Evolutionary conservation across 2,797 vertebrate species (phyloP).

Genomic region (Poecilia wingei): DNA sequence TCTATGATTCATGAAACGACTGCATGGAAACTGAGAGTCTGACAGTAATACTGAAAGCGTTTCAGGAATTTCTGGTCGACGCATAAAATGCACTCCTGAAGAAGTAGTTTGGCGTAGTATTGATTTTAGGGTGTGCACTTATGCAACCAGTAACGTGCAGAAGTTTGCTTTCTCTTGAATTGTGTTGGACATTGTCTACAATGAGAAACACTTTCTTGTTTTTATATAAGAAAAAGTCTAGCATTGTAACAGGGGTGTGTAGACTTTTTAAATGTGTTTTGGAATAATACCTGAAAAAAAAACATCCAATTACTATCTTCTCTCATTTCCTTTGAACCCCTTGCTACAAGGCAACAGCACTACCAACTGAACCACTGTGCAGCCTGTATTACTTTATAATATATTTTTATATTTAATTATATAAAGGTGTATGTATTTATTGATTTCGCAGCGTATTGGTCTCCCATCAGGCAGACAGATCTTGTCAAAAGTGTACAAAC

Average conservation of each 20-base stretch:
- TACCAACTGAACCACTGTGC: neutral
- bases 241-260: neutral
- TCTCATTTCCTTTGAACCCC: neutral
- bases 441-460: conserved; percentile 24
- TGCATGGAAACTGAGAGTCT: neutral
- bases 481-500: conserved; percentile 36
- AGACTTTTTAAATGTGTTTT: neutral
- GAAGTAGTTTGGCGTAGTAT: too few relatives aligned
- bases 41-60: neutral
- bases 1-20: neutral
- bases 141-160: neutral
- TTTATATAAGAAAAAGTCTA: neutral
- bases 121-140: neutral
- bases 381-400: neutral
- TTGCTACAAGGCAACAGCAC: neutral
- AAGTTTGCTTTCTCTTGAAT: neutral
- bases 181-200: neutral
- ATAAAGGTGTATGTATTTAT: neutral
- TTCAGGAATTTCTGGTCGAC: neutral
- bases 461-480: conserved; percentile 50
- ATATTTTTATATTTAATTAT: neutral
- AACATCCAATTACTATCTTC: neutral
- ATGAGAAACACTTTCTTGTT: neutral
- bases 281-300: neutral
- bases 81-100: too few relatives aligned